Conservation (phyloP, 2,888 invertebrate genomes). For the Sarcophaga rosellei region DNA sequence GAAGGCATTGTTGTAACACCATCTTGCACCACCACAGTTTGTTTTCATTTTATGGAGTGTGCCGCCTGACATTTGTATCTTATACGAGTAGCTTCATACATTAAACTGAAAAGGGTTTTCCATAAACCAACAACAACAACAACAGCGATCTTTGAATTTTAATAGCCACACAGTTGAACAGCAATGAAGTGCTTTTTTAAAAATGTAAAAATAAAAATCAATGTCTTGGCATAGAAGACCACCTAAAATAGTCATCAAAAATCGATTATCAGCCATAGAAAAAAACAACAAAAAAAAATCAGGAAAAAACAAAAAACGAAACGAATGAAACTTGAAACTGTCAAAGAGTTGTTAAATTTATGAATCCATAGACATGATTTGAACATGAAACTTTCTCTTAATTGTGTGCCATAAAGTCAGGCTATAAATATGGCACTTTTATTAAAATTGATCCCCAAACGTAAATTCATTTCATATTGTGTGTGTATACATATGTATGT, state of each 20-base stretch:
- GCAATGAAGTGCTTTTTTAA: not conserved
- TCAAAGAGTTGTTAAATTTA: conserved; percentile 33
- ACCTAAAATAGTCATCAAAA: not conserved
- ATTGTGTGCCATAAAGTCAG: conserved; percentile 15
- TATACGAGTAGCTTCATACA: no score
- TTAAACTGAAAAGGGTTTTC: no score
- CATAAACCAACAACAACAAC: no score
- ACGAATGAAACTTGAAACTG: not conserved
- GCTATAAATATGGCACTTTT: conserved; percentile 33
- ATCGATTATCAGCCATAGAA: not conserved
- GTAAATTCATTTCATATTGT: not conserved
- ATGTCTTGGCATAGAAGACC: not conserved
- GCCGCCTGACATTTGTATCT: no score
- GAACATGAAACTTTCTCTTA: conserved; percentile 50
- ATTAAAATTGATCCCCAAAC: not conserved
- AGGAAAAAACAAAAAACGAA: not conserved
- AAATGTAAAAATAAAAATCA: not conserved
- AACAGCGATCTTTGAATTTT: no score
- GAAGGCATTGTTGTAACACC: no score
- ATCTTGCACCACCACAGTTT: no score
- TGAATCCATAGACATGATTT: conserved; percentile 40
- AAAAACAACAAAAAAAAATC: no score
- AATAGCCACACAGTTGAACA: no score
- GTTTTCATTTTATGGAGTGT: no score
- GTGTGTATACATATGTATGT: no score